Evolutionary conservation across 2,888 invertebrate genomes (phyloP).

Genomic region (Trissoscelio sp.): DNA sequence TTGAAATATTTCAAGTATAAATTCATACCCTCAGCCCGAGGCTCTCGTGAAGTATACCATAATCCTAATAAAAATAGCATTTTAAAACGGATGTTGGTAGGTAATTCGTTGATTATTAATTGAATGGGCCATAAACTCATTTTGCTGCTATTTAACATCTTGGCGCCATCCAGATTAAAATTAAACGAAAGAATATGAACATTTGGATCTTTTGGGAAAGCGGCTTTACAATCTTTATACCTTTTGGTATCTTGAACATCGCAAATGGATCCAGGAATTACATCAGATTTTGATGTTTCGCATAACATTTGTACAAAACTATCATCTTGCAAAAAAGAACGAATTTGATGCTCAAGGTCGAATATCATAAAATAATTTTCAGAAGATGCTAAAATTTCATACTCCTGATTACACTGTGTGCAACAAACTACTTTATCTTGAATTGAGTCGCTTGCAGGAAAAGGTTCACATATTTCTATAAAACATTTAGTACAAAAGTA

Average conservation of each 20-base stretch:
- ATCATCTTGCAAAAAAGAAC: slow-evolving; percentile 16
- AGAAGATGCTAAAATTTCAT: slow-evolving; percentile 2
- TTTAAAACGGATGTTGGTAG: slow-evolving; percentile 9
- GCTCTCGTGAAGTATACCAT: slow-evolving; percentile 14
- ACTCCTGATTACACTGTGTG: slow-evolving; percentile 11
- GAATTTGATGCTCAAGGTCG: slow-evolving; percentile 35
- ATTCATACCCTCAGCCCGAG: slow-evolving; percentile 19
- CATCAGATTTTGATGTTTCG: slow-evolving; percentile 4
- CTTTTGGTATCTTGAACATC: slow-evolving; percentile 29
- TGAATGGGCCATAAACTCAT: slow-evolving; percentile 38
- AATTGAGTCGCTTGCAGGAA: neutral
- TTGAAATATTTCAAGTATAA: slow-evolving; percentile 28
- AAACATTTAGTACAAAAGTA: slow-evolving; percentile 18
- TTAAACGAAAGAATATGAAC: slow-evolving; percentile 25
- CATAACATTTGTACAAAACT: slow-evolving; percentile 10
- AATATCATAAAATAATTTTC: slow-evolving; percentile 36
- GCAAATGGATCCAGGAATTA: neutral
- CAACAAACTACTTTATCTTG: neutral
- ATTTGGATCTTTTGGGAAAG: slow-evolving; percentile 2
- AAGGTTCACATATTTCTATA: slow-evolving; percentile 22
- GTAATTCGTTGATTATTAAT: slow-evolving; percentile 28
- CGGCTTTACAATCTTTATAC: slow-evolving; percentile 26
- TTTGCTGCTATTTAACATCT: slow-evolving; percentile 24
- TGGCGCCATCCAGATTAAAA: slow-evolving; percentile 36
- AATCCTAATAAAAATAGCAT: slow-evolving; percentile 15